phyloP scores from a whole-genome alignment of 2,113 vertebrate genomes.

The Hipposideros armiger region DNA sequence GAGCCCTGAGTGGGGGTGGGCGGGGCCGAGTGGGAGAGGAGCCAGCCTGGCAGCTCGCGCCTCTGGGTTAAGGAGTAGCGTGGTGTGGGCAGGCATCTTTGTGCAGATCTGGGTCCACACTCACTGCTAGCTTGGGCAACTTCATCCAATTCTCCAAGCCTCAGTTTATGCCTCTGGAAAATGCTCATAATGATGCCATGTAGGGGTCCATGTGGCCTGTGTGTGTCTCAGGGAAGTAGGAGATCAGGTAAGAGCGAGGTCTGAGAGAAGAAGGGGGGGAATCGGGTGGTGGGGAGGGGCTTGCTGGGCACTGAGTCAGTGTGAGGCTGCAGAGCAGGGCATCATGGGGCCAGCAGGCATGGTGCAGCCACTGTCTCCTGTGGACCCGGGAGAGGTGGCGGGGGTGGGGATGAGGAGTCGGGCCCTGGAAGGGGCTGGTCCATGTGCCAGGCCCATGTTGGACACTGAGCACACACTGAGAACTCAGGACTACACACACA shows the following conservation, averaged over 20 bases:
- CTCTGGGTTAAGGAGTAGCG: not conserved
- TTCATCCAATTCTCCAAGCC: not conserved
- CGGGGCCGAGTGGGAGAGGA: accelerated
- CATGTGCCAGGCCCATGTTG: not conserved
- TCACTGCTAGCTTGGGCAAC: not conserved
- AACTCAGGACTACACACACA: accelerated
- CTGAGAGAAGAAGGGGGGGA: not conserved
- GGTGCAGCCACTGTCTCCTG: accelerated
- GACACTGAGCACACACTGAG: not conserved
- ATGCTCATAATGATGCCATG: not conserved
- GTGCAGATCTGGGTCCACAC: not conserved
- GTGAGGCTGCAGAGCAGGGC: not conserved
- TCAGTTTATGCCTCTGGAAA: not conserved
- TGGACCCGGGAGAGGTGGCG: not conserved
- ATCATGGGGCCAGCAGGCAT: accelerated
- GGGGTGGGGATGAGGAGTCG: no score
- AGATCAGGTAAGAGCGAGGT: not conserved
- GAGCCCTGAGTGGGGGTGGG: conserved; percentile 78
- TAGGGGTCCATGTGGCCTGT: not conserved
- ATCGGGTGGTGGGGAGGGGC: accelerated
- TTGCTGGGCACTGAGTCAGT: no score
- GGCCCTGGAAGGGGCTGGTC: not conserved
- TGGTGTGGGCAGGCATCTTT: accelerated
- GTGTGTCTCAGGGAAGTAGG: not conserved
- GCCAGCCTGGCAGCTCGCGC: accelerated